Base-by-base conservation (phyloP, 2,888 invertebrate genomes). In the Drosophila recens region DNA sequence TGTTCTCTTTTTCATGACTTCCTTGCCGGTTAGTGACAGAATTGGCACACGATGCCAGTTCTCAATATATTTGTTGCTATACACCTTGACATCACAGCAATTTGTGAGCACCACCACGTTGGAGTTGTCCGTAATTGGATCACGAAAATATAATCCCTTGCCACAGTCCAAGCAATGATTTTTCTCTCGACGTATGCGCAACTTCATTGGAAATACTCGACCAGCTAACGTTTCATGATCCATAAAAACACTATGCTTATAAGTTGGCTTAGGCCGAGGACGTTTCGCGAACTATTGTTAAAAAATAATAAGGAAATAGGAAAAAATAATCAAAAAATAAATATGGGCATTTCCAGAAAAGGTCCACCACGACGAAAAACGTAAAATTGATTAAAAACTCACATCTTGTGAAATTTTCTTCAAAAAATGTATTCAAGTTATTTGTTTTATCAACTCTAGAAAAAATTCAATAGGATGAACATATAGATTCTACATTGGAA, bases 21-120 rank as follows among this genome's bases (percentile, higher is more conserved):
- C 30, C 0, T 23, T 17, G 2, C 74, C 81, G 3, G 53, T 66
- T 46, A 83, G 57, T 61, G 9, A 70, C 11, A 20, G 74, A 11
- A 84, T 74, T 15, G 63, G 80, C 6, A 84, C 88, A 15, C 71
- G 73, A 61, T 90, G 82, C 84, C 90, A 72, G 13, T 76, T 72
- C 3, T 89, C 82, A 4, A 84, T 62, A 4, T 45, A 67, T 0
- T 52, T 52, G 1, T 65, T 38, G 9, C 43, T 67, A 51, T 82
- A 85, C 1, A 89, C 90, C 42, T 82, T 67, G 0, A 85, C 56
- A 9, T 76, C 83, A 23, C 84, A 84, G 51, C 84, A 84, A 23
- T 79, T 82, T 0, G 43, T 11, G 5, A 84, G 51, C 2, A 84
- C 66, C 13, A 84, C 23, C 3, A 84, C 71, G 38, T 69, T 88